Base-by-base conservation (phyloP, 2,888 invertebrate species). In the Pterostichus niger region DNA sequence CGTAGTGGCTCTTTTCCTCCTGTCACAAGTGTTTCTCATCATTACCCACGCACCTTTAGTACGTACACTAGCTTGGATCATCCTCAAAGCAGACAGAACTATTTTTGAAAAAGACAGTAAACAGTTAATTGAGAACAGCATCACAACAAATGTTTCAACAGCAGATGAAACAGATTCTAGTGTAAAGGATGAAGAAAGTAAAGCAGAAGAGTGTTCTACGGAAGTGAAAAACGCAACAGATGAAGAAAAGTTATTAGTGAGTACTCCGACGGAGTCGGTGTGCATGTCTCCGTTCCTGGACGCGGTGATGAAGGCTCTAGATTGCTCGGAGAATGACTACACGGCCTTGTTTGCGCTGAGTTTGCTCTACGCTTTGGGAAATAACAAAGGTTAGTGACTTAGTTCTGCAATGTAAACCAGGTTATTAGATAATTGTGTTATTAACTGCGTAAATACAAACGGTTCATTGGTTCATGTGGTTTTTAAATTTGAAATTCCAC, bases 11-110 rank as follows among this genome's bases (percentile, higher is more conserved):
- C 91, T 99, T 84, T 99, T 97, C 91, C 91, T 99, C 83, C 91
- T 98, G 84, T 98, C 98, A 0, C 96, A 98, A 93, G 98, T 99
- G 68, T 99, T 99, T 91, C 92, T 99, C 83, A 98, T 99, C 85
- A 94, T 99, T 85, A 95, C 96, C 2, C 97, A 99, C 89, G 94
- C 95, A 0, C 97, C 98, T 0, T 92, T 99, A 86, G 97, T 99
- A 4, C 95, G 97, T 87, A 95, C 96, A 6, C 90, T 99, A 85
- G 97, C 98, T 54, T 95, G 97, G 93, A 96, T 98, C 82, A 94
- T 99, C 87, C 90, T 99, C 46, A 96, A 97, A 89, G 96, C 96
- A 0, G 96, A 97, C 87, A 91, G 87, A 84, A 85, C 85, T 10
- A 87, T 88, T 52, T 88, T 89, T 82, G 89, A 89, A 81, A 88